Evolutionary conservation across 2,797 vertebrate genomes (phyloP).

Genomic region (Adelosebastes latens): DNA sequence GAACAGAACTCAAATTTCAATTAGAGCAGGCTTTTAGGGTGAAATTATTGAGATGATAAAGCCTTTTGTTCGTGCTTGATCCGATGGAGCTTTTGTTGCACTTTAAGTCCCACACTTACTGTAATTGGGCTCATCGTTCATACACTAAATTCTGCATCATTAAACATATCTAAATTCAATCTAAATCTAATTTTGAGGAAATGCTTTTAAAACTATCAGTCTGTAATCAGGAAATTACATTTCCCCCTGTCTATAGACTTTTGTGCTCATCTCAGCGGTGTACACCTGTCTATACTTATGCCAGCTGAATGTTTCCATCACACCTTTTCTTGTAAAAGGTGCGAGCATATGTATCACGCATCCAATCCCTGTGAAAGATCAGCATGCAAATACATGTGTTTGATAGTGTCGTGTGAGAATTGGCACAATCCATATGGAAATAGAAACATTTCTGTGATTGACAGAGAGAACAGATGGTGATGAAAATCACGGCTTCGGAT

Average conservation of each 20-base stretch:
- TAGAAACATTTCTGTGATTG: neutral
- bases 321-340: neutral
- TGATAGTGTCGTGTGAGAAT: neutral
- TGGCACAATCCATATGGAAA: neutral
- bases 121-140: conserved; percentile 43
- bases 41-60: neutral
- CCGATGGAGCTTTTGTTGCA: conserved; percentile 19
- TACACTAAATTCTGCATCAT: conserved; percentile 14
- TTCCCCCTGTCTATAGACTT: neutral
- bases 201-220: conserved; percentile 19
- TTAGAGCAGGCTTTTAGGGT: conserved; percentile 30
- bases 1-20: conserved; percentile 8
- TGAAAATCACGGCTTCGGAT: conserved; percentile 5
- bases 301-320: neutral
- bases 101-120: conserved; percentile 35
- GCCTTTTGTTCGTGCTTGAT: neutral
- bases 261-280: neutral
- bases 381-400: neutral
- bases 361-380: neutral
- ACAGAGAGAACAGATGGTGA: neutral
- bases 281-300: too few relatives aligned
- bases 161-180: conserved; percentile 31
- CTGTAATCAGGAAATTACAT: conserved; percentile 20
- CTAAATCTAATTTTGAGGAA: conserved; percentile 23
- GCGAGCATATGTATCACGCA: neutral